Evolutionary conservation across 1,140 invertebrate genomes (phyloP).

Genomic region (Odontomachus brunneus): DNA sequence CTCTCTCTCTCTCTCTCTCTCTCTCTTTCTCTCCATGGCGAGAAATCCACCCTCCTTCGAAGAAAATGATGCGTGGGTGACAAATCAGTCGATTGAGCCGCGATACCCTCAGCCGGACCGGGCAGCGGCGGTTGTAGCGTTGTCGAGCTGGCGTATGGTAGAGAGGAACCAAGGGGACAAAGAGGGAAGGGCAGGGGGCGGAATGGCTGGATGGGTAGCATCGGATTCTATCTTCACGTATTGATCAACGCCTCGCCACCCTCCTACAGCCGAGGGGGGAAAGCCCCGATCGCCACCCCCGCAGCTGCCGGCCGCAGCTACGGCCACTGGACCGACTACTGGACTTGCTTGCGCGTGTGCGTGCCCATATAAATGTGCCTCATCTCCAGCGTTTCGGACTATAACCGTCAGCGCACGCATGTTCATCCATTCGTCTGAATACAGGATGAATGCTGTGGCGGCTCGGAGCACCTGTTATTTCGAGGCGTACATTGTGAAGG

Average conservation of each 20-base stretch:
- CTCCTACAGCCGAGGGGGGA: slow-evolving; percentile 74
- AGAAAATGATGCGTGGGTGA: slow-evolving; percentile 84
- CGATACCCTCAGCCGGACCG: slow-evolving; percentile 80
- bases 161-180: slow-evolving; percentile 68
- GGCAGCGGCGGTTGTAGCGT: slow-evolving; percentile 75
- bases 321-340: slow-evolving; percentile 84
- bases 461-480: slow-evolving; percentile 46
- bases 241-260: slow-evolving; percentile 86
- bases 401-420: slow-evolving; percentile 47
- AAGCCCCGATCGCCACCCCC: slow-evolving; percentile 81
- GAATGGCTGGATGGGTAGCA: slow-evolving; percentile 82
- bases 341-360: slow-evolving; percentile 78
- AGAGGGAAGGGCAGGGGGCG: slow-evolving; percentile 57
- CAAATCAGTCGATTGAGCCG: slow-evolving; percentile 85
- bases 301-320: slow-evolving; percentile 84
- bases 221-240: slow-evolving; percentile 86
- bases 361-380: slow-evolving; percentile 76
- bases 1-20: too few species aligned
- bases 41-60: slow-evolving; percentile 61
- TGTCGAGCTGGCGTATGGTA: slow-evolving; percentile 75
- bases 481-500: slow-evolving; percentile 32
- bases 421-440: slow-evolving; percentile 63
- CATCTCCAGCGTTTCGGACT: slow-evolving; percentile 68
- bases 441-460: slow-evolving; percentile 38
- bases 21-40: too few species aligned